Base-by-base conservation (phyloP, 2,113 vertebrate species). In the Natator depressus region DNA sequence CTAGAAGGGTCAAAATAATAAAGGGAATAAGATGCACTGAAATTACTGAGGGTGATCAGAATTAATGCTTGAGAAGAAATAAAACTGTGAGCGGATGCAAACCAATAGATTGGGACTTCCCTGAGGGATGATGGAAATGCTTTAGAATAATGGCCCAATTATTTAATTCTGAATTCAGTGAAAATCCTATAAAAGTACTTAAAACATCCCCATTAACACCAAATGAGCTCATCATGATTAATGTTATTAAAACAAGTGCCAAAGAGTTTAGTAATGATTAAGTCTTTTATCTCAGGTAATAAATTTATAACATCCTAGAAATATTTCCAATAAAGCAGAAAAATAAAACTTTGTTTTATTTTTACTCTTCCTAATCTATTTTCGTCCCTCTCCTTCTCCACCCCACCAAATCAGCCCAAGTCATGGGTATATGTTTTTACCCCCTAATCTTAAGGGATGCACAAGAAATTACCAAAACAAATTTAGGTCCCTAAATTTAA, bases 171-270 rank as follows among this genome's bases (percentile, higher is more conserved):
- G 92, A 95, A 96, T 96, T 97, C 96, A 97, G 84, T 97, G 96
- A 97, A 97, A 97, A 97, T 96, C 93, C 96, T 97, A 96, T 97
- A 97, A 97, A 96, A 96, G 93, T 95, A 94, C 96, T 95, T 97
- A 96, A 96, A 97, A 87, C 81, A 93, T 59, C 31, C 85, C 93
- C 90, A 96, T 97, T 96, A 97, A 55, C 93, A 93, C 84, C 93
- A 96, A 95, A 96, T 96, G 97, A 97, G 93, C 91, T 97, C 95
- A 96, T 96, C 93, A 91, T 96, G 96, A 97, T 97, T 97, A 97
- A 97, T 97, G 89, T 93, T 93, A 95, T 95, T 97, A 94, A 97
- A 97, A 96, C 96, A 96, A 93, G 96, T 96, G 91, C 92, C 95
- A 94, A 92, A 93, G 89, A 85, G 76, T 87, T 96, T 93, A 94